Conservation (phyloP, 2,113 vertebrate genomes). For the Rhynchomys soricoides region DNA sequence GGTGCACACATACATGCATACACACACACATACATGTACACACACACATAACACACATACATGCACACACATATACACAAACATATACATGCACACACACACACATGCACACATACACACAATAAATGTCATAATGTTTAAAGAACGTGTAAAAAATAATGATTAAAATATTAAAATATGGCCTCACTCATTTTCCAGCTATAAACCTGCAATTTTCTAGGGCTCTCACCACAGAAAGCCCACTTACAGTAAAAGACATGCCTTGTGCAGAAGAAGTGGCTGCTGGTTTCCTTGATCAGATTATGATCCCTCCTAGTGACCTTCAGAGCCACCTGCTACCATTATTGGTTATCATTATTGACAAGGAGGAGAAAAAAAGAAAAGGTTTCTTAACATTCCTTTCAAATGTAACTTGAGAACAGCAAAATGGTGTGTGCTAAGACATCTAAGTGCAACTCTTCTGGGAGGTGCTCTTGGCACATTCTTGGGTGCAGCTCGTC, state of each 20-base stretch:
- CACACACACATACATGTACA: not conserved
- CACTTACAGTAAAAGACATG: not conserved
- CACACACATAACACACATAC: not conserved
- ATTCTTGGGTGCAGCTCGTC: not conserved
- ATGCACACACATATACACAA: accelerated
- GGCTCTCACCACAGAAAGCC: not conserved
- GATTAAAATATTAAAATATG: not conserved
- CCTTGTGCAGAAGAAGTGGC: not conserved
- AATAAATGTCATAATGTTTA: not conserved
- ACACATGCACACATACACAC: not conserved
- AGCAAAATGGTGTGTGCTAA: not conserved
- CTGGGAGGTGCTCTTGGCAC: not conserved
- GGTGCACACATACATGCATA: no score
- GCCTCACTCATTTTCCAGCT: no score
- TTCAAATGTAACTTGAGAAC: not conserved
- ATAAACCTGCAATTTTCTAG: not conserved
- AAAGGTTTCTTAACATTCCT: not conserved
- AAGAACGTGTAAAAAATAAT: not conserved
- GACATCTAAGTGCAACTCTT: no score
- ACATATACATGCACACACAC: not conserved
- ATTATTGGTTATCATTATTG: not conserved
- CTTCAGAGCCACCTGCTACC: not conserved
- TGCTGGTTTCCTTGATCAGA: not conserved
- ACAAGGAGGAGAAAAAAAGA: not conserved
- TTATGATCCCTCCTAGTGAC: not conserved